Base-by-base conservation (phyloP, 2,888 invertebrate species). In the Euplexia lucipara region DNA sequence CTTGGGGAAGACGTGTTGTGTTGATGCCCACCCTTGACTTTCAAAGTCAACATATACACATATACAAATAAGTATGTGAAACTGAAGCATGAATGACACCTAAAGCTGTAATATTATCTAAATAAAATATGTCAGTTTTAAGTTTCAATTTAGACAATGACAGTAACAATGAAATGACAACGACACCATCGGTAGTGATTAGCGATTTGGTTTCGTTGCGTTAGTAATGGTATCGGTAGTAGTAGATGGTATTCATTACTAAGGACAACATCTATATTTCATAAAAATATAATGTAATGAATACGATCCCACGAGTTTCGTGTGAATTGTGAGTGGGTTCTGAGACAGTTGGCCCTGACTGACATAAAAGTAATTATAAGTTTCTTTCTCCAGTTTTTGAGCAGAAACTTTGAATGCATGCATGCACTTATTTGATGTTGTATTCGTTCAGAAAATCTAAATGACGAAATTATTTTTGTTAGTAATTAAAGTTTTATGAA, bases 261-360 rank as follows among this genome's bases (percentile, higher is more conserved):
- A 39, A 45, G 34, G 10, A 70, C 45, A 69, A 20, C 4, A 58
- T 30, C 18, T 0, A 69, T 16, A 34, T 18, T 26, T 32, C n/a
- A 14, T 14, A 35, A 45, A 44, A 59, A 47, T 34, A 3, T 32
- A 26, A 35, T 18, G 10, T 42, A 20, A 51, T 48, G 12, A 20
- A 60, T 34, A 20, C 8, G 16, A 70, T 58, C 20, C 16, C 57
- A 51, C 44, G 18, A 70, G 26, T 42, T 35, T 57, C 18, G 16
- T n/a, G 18, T 32, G 22, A 34, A 71, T 45, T 52, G 72, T 44
- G 53, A 72, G 56, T 69, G 47, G 51, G 16, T 12, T 62, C 37
- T 63, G 16, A 58, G 54, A 76, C 51, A 76, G 56, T 64, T 59
- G 78, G 42, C 78, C 72, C 64, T 84, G 76, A 83, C 78, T 62